Evolutionary conservation across 2,797 vertebrate genomes (phyloP).

Genomic region (Menidia menidia): DNA sequence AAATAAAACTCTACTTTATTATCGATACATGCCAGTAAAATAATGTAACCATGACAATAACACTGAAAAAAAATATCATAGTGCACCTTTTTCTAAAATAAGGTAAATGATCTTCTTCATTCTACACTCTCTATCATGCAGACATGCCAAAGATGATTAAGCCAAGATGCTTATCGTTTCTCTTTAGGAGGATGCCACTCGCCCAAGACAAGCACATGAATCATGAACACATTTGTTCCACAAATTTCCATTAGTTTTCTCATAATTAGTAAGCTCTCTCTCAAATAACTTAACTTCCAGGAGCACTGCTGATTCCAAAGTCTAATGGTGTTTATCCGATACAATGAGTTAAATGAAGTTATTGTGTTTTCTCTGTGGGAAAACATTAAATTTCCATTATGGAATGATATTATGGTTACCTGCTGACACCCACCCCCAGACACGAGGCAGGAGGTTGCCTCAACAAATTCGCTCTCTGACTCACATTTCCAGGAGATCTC

Average conservation of each 20-base stretch:
- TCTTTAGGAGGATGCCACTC: conserved; percentile 33
- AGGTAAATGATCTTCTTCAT: neutral
- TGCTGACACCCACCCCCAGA: conserved; percentile 75
- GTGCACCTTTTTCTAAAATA: neutral
- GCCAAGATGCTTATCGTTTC: conserved; percentile 36
- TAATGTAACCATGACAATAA: conserved; percentile 1
- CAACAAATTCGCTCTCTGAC: conserved; percentile 23
- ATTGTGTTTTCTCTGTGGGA: conserved; percentile 73
- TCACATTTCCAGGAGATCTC: conserved; percentile 60
- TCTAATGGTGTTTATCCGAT: conserved; percentile 77
- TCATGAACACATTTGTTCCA: conserved; percentile 57
- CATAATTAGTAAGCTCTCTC: conserved; percentile 61
- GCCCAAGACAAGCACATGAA: conserved; percentile 47
- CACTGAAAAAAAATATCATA: neutral
- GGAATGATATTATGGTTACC: conserved; percentile 74
- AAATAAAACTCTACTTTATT: no score
- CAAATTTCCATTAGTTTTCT: conserved; percentile 62
- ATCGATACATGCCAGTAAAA: no score
- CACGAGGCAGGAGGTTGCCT: conserved; percentile 58
- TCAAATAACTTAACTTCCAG: conserved; percentile 62
- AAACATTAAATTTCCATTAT: conserved; percentile 86
- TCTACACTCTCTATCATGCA: neutral
- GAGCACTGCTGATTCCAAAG: conserved; percentile 39
- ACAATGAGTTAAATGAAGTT: conserved; percentile 72
- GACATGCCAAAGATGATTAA: conserved; percentile 12